Evolutionary conservation across 1,140 invertebrate species (phyloP).

Genomic region (Armadillidium nasatum): DNA sequence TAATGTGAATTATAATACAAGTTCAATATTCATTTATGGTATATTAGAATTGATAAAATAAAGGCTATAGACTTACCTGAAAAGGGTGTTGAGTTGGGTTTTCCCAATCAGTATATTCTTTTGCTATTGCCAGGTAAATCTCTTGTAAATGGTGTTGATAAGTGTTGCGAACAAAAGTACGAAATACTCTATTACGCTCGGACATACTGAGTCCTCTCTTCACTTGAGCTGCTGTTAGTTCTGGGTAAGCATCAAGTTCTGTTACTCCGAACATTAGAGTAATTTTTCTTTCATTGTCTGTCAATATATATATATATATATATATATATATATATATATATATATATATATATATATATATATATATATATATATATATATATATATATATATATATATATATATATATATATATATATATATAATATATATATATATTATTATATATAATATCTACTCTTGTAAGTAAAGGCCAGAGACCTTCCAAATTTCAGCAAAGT

Average conservation of each 20-base stretch:
- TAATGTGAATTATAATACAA: too few species aligned
- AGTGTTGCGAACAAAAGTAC: slow-evolving; percentile 80
- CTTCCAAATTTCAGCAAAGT: too few species aligned
- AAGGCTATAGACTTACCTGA: slow-evolving; percentile 51
- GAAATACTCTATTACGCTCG: slow-evolving; percentile 71
- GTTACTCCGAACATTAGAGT: slow-evolving; percentile 40
- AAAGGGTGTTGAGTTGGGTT: slow-evolving; percentile 82
- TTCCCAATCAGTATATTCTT: slow-evolving; percentile 97
- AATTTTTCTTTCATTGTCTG: not conserved
- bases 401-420: slow-evolving; percentile 18
- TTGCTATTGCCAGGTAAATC: slow-evolving; percentile 64
- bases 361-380: too few species aligned
- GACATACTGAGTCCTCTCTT: slow-evolving; percentile 69
- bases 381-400: not conserved
- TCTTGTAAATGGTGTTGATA: slow-evolving; percentile 66
- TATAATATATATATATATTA: slow-evolving; percentile 19
- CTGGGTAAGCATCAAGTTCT: slow-evolving; percentile 57
- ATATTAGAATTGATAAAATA: not conserved
- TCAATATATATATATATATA: not conserved
- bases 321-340: not conserved
- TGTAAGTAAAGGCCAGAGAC: too few species aligned
- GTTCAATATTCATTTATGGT: too few species aligned
- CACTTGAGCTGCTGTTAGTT: slow-evolving; percentile 55
- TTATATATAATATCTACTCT: too few species aligned
- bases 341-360: too few species aligned